Conservation (phyloP, 2,797 vertebrate genomes). For the Heliangelus exortis region DNA sequence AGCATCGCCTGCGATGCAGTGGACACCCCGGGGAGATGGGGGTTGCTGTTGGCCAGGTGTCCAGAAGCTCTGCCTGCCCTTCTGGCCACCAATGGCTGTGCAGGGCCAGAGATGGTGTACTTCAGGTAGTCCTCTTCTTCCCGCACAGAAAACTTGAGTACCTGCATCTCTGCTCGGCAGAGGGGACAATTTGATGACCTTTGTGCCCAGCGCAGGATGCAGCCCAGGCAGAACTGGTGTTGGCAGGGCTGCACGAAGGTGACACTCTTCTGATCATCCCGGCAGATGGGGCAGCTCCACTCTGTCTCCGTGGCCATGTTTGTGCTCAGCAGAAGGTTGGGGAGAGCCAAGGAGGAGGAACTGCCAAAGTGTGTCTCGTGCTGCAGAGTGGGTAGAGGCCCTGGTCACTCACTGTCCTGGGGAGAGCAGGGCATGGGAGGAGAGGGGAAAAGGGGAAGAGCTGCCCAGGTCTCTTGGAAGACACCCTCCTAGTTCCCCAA, state of each 20-base stretch:
- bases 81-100: too few species aligned
- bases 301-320: too few species aligned
- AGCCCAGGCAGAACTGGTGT: neutral
- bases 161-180: neutral
- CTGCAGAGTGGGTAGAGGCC: too few species aligned
- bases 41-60: too few species aligned
- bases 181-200: neutral
- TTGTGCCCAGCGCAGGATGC: neutral
- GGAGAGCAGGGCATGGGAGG: too few species aligned
- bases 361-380: too few species aligned
- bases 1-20: too few species aligned
- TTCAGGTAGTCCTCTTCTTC: too few species aligned
- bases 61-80: too few species aligned
- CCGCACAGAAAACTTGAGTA: too few species aligned
- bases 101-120: too few species aligned
- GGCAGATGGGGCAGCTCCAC: neutral
- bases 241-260: neutral
- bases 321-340: rapidly evolving
- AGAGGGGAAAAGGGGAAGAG: neutral
- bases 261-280: rapidly evolving
- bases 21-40: too few species aligned
- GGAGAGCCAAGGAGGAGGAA: neutral
- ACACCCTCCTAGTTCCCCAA: neutral
- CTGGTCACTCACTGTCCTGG: neutral
- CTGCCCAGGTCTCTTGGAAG: neutral